Evolutionary conservation across 2,888 invertebrate genomes (phyloP).

Genomic region (Amphipoea oculea): DNA sequence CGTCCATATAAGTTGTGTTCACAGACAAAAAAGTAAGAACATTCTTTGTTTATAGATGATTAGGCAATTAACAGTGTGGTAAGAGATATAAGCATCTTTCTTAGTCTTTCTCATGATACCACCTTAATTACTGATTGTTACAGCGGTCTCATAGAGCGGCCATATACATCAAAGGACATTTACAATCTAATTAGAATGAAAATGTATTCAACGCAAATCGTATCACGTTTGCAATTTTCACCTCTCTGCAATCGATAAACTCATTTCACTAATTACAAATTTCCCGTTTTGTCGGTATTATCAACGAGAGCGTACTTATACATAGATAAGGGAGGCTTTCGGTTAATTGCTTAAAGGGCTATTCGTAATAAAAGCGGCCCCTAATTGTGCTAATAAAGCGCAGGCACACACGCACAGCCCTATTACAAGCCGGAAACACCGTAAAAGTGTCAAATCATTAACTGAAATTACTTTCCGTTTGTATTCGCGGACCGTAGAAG

Average conservation of each 20-base stretch:
- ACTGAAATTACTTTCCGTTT: constrained; percentile 80
- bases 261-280: constrained; percentile 59
- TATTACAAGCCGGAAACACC: constrained; percentile 76
- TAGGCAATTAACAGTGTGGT: neutral
- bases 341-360: constrained; percentile 79
- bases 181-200: constrained; percentile 32
- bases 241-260: constrained; percentile 46
- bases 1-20: neutral
- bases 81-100: constrained; percentile 6
- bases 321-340: constrained; percentile 68
- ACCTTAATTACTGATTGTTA: neutral
- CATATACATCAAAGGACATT: constrained; percentile 25
- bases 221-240: constrained; percentile 52
- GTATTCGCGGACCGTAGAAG: constrained; percentile 64
- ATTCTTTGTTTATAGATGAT: constrained; percentile 17
- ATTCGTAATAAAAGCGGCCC: constrained; percentile 81
- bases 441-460: constrained; percentile 85
- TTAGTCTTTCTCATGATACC: neutral
- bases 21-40: constrained; percentile 2
- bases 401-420: constrained; percentile 73
- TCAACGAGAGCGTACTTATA: constrained; percentile 50
- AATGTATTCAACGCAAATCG: constrained; percentile 46
- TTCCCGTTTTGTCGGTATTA: constrained; percentile 47
- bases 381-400: constrained; percentile 81
- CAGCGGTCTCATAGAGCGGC: neutral